Base-by-base conservation (phyloP, 2,797 vertebrate species). In the Sphenopsis melanotis region DNA sequence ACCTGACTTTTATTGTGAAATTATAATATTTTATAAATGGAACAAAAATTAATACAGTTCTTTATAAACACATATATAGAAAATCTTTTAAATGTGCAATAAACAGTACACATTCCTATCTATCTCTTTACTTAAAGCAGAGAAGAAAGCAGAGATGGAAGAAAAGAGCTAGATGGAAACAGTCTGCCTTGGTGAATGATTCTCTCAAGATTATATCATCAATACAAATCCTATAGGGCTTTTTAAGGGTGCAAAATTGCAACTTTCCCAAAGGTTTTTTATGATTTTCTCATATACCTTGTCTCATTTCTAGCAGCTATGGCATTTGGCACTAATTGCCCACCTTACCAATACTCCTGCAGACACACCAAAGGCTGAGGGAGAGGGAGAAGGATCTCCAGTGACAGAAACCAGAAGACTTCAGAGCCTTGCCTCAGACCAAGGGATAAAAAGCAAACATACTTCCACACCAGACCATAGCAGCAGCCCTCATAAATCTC, bases 391-490 rank as follows among this genome's bases (percentile, higher is more conserved):
- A 59, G 34, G 11, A 53, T 47, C 50, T 66, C 34, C 22, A 71
- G n/a, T 9, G n/a, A 57, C 55, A 80, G 34, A 63, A 89, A 70
- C 7, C 47, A 52, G 39, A 60, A 6, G 21, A 15, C 15, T 80
- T 56, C 23, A 41, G 5, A 80, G 34, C 34, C 30, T 30, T 11
- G 11, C 41, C 26, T 75, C 41, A 56, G 36, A 78, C 6, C 44
- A 77, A 41, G 53, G n/a, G 13, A 57, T 19, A 39, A 27, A 10
- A 77, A 64, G 8, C 27, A 66, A 65, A 81, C 3, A 8, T 9
- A 18, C 5, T n/a, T 78, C 30, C 71, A 66, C 0, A 0, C 5
- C 24, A 74, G 21, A 21, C 20, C 8, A 4, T 1, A 44, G 21
- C 6, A 24, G 9, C 13, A 83, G 42, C 12, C 56, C 8, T 83